Conservation (phyloP, 2,888 invertebrate genomes). For the Galeopsomyia nigrocyanea region DNA sequence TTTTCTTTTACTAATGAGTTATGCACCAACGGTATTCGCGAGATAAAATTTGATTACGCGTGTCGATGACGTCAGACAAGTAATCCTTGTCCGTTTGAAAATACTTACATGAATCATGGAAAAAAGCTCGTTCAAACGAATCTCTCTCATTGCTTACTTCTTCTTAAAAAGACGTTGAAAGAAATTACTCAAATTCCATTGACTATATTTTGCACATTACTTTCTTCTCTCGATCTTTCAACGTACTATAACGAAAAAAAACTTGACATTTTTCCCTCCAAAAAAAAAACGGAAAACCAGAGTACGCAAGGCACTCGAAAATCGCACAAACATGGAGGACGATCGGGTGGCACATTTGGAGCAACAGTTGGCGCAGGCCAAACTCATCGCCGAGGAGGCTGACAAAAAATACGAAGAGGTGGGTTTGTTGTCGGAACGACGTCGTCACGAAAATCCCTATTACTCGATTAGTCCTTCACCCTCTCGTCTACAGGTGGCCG, state of each 20-base stretch:
- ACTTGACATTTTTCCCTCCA: background rate
- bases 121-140: slow-evolving; percentile 6
- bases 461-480: no score
- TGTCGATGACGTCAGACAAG: background rate
- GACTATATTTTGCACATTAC: background rate
- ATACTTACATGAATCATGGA: background rate
- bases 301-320: slow-evolving; percentile 98
- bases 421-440: slow-evolving; percentile 54
- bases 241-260: slow-evolving; percentile 7
- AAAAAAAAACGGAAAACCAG: slow-evolving; percentile 69
- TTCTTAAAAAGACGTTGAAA: slow-evolving; percentile 27
- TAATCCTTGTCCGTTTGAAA: no score
- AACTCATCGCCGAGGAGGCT: slow-evolving; percentile 99
- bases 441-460: no score
- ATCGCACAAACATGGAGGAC: slow-evolving; percentile 99
- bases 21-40: no score
- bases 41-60: no score
- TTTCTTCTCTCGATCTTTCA: slow-evolving; percentile 18
- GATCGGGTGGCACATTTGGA: slow-evolving; percentile 98
- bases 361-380: slow-evolving; percentile 97
- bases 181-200: slow-evolving; percentile 1
- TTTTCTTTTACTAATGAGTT: no score
- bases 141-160: background rate
- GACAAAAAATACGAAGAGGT: slow-evolving; percentile 99
- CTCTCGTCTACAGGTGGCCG: slow-evolving; percentile 4